phyloP scores from a whole-genome alignment of 1,140 invertebrate species.

The Samia ricini region DNA sequence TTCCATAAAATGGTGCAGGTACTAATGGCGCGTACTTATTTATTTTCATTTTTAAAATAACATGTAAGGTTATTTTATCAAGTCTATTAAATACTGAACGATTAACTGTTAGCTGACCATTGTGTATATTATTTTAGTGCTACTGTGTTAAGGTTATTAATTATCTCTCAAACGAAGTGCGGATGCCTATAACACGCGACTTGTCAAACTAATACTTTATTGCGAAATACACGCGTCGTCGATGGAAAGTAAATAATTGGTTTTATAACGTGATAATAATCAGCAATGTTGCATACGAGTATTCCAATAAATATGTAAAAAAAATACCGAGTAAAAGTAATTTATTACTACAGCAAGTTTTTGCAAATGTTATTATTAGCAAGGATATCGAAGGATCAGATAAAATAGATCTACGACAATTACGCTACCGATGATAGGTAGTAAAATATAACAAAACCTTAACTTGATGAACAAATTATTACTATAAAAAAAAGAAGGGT shows the following conservation, averaged over 20 bases:
- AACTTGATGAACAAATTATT: too few relatives aligned
- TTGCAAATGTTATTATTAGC: not conserved
- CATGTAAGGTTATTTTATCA: not conserved
- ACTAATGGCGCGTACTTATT: too few relatives aligned
- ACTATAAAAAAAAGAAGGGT: too few relatives aligned
- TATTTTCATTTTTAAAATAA: not conserved
- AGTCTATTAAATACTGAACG: not conserved
- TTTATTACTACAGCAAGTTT: not conserved
- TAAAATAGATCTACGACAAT: too few relatives aligned
- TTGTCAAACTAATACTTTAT: slow-evolving; percentile 19
- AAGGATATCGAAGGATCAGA: not conserved
- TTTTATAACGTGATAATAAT: slow-evolving; percentile 7
- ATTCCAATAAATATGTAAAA: not conserved
- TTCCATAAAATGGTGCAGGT: too few relatives aligned
- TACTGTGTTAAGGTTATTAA: not conserved
- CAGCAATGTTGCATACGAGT: not conserved
- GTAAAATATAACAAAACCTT: too few relatives aligned
- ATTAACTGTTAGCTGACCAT: not conserved
- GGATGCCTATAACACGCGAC: slow-evolving; percentile 5
- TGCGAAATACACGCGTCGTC: slow-evolving; percentile 7
- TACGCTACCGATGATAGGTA: too few relatives aligned
- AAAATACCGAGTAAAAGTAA: not conserved
- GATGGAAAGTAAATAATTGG: slow-evolving; percentile 23
- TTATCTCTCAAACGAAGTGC: not conserved
- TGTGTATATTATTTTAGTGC: not conserved